Evolutionary conservation across 2,888 invertebrate species (phyloP), one percentile per base, ranked within the genome.

Genomic region (Pasiphila rectangulata): DNA sequence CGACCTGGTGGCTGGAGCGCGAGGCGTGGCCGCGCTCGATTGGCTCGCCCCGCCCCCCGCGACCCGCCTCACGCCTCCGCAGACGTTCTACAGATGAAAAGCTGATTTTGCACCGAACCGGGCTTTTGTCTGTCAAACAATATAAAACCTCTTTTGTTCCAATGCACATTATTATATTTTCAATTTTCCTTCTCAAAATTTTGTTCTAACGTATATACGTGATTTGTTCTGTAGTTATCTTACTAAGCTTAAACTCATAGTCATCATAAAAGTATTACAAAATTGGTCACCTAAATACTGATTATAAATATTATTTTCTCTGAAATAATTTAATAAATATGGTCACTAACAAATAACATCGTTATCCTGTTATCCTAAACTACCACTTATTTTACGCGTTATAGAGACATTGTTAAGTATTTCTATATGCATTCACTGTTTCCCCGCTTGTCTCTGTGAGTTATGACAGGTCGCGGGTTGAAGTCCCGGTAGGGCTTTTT

Each of bases 1-100:
- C 85, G 82, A 84, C 85, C 87, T 72, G 77, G 73, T 70, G 73
- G 51, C 45, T 67, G 68, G 74, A 68, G 75, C 73, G 74, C 72
- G 78, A 72, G 88, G 87, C 86, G 88, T 83, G 84, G 85, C 82
- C 76, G 75, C 79, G 75, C 77, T 67, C 78, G 78, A 84, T 80
- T 81, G 86, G 85, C 66, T 70, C 77, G 75, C 70, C 75, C 78
- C 80, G 78, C 75, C 75, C 73, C 68, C 64, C 68, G 63, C 69
- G 65, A 45, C 44, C 65, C 70, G 65, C 77, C 67, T 65, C 69
- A 60, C 75, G 69, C 74, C 75, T 69, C 71, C 69, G 56, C 69
- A 64, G 64, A 58, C 67, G 62, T 62, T 64, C 69, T 67, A 52
- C 54, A 55, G 59, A 57, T 53, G 48, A 51, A 57, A 57, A 56